Conservation (phyloP, 2,797 vertebrate genomes). For the Microcaecilia unicolor region DNA sequence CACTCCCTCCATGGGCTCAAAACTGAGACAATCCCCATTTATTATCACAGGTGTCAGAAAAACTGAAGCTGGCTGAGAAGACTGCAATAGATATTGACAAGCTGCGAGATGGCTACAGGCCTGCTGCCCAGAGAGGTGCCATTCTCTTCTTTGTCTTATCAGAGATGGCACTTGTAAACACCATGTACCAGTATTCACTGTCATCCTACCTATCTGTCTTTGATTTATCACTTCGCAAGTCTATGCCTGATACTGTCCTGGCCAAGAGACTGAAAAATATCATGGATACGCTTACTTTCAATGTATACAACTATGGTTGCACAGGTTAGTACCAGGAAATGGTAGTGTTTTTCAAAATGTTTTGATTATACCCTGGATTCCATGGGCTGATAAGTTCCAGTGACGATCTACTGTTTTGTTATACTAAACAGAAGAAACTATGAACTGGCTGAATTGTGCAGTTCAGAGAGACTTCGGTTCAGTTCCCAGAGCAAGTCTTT, state of each 20-base stretch:
- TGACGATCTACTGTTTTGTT: too few species aligned
- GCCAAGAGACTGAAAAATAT: slow-evolving; percentile 73
- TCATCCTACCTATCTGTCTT: slow-evolving; percentile 87
- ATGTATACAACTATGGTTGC: slow-evolving; percentile 89
- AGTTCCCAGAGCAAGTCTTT: too few species aligned
- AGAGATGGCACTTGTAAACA: slow-evolving; percentile 88
- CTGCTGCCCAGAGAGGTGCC: slow-evolving; percentile 80
- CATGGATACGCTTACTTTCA: slow-evolving; percentile 78
- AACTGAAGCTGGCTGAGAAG: slow-evolving; percentile 75
- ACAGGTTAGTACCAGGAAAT: slow-evolving; percentile 59
- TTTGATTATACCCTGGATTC: too few species aligned
- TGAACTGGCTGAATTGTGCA: too few species aligned
- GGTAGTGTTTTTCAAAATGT: too few species aligned
- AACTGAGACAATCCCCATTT: background rate
- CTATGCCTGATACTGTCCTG: slow-evolving; percentile 63
- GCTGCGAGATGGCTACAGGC: slow-evolving; percentile 85
- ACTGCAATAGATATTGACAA: slow-evolving; percentile 76
- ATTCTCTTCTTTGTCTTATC: slow-evolving; percentile 88
- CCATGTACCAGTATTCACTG: slow-evolving; percentile 95
- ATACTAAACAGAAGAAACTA: too few species aligned
- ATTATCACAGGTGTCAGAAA: slow-evolving; percentile 76
- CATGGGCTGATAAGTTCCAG: too few species aligned
- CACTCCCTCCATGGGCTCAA: too few species aligned
- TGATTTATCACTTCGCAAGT: slow-evolving; percentile 74
- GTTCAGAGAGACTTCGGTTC: too few species aligned